Evolutionary conservation across 2,888 invertebrate species (phyloP).

Genomic region (Scaptomyza polygonia): DNA sequence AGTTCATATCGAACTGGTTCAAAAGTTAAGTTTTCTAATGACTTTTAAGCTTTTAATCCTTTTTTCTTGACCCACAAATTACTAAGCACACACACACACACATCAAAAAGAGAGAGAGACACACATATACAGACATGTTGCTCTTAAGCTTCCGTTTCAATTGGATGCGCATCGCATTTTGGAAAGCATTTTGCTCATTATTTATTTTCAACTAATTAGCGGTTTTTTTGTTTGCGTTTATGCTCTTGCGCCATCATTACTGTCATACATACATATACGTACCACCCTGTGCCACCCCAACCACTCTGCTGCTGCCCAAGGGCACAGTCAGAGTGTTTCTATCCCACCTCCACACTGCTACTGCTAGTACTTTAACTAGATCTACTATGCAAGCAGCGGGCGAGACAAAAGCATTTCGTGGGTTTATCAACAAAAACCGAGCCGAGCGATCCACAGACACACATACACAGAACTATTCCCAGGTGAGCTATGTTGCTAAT

Average conservation of each 20-base stretch:
- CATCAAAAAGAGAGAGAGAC: not conserved
- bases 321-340: not conserved
- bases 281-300: no score
- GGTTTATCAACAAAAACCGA: slow-evolving; percentile 63
- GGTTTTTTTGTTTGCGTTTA: slow-evolving; percentile 56
- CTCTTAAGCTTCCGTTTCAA: slow-evolving; percentile 32
- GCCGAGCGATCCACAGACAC: slow-evolving; percentile 28
- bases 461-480: slow-evolving; percentile 42
- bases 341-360: not conserved
- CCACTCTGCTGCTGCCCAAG: slow-evolving; percentile 1
- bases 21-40: no score
- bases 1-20: no score
- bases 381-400: slow-evolving; percentile 35
- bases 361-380: not conserved
- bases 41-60: no score
- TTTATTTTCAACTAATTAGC: slow-evolving; percentile 78
- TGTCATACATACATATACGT: no score
- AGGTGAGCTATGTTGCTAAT: slow-evolving; percentile 76
- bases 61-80: slow-evolving; percentile 46
- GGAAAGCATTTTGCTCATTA: slow-evolving; percentile 60
- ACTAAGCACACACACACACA: not conserved
- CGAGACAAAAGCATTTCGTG: slow-evolving; percentile 66
- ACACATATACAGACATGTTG: not conserved
- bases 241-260: slow-evolving; percentile 50
- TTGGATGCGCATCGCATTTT: slow-evolving; percentile 51